Evolutionary conservation across 2,797 vertebrate species (phyloP), one percentile per base, ranked within the genome.

Genomic region (Thalassophryne amazonica): DNA sequence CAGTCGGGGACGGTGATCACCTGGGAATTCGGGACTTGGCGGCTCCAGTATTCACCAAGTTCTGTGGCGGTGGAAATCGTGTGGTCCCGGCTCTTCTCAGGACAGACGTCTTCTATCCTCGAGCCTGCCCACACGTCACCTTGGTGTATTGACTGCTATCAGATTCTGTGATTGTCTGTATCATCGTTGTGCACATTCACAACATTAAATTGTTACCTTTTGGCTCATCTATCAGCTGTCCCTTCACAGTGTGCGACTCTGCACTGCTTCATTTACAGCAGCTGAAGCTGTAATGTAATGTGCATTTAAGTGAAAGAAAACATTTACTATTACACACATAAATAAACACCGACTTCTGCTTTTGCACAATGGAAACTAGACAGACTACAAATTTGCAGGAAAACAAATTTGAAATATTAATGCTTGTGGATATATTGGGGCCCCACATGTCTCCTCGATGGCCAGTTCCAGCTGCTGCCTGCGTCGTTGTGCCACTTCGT

Each of bases 351-450:
- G 9, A 55, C 24, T 48, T 46, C 32, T 53, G 30, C 39, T 7
- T 52, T 42, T 49, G 58, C 38, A 21, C 64, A 52, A n/a, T n/a
- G n/a, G n/a, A n/a, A 38, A 50, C 54, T 51, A 48, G 45, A 55
- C 48, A 47, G 56, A 57, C 59, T 61, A 77, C 55, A 75, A 75
- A 70, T 66, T 63, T 54, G 30, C 57, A 63, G 56, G 76, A 73
- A 80, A 83, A 80, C 66, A 48, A 68, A 68, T 80, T 70, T 83
- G 69, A 81, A 79, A 80, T 83, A 80, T 80, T 83, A 76, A 83
- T 85, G 76, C 73, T 71, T 76, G 45, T 75, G 72, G 65, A 68
- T 69, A 76, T 81, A 78, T 71, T 67, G 74, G 69, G 78, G 69
- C 54, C 69, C 60, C 60, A 41, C 73, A 76, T 77, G 61, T 71